phyloP scores from a whole-genome alignment of 2,113 vertebrate genomes.

The Cinclus mexicanus region DNA sequence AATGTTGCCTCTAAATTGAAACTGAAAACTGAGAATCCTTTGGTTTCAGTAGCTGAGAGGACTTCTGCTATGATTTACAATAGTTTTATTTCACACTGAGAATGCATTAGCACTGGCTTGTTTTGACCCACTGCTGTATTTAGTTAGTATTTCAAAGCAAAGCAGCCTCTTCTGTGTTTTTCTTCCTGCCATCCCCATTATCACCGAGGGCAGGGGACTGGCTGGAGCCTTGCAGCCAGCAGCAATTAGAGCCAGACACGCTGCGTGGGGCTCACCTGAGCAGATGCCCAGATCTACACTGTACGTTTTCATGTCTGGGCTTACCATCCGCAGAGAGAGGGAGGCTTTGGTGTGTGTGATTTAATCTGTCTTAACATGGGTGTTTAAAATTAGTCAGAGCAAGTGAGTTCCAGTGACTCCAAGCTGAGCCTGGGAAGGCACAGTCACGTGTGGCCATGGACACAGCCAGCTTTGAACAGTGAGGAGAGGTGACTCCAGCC shows the following conservation, averaged over 20 bases:
- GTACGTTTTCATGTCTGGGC: neutral
- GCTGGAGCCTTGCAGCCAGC: neutral
- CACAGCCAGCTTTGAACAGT: neutral
- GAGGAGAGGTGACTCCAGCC: neutral
- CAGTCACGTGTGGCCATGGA: fast-evolving
- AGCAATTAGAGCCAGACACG: neutral
- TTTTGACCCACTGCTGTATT: neutral
- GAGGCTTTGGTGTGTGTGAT: neutral
- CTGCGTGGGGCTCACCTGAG: neutral
- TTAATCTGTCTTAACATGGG: neutral
- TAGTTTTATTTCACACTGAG: neutral
- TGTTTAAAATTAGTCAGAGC: neutral
- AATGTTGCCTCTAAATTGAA: neutral
- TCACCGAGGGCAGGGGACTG: neutral
- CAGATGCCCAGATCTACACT: neutral
- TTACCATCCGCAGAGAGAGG: neutral
- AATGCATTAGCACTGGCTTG: neutral
- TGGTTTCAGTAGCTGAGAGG: neutral
- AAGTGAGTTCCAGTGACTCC: neutral
- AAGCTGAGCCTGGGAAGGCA: neutral
- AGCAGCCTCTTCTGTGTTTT: neutral
- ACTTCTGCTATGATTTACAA: neutral
- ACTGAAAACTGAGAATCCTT: neutral
- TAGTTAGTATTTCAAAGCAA: neutral
- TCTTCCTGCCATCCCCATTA: neutral